phyloP scores from a whole-genome alignment of 2,888 invertebrate genomes.

The Apantesis nais region DNA sequence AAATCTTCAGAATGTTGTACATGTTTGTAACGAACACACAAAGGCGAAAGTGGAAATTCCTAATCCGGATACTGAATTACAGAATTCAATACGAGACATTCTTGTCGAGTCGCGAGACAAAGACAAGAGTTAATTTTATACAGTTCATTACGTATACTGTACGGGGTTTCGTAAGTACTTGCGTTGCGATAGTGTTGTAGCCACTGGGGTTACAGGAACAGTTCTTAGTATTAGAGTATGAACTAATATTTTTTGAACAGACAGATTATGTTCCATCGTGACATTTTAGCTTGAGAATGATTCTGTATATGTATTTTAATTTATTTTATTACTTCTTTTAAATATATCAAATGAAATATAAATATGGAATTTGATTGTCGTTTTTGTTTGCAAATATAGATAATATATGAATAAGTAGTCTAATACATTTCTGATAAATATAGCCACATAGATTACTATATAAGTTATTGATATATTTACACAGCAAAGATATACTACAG shows the following conservation, averaged over 20 bases:
- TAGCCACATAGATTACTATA: too few relatives aligned
- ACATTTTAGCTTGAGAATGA: not conserved
- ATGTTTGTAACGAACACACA: conserved; percentile 41
- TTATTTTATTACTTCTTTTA: too few relatives aligned
- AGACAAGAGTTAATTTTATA: conserved; percentile 50
- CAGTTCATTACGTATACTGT: conserved; percentile 53
- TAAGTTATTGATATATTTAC: too few relatives aligned
- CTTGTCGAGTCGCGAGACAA: conserved; percentile 46
- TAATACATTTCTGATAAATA: too few relatives aligned
- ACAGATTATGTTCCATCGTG: not conserved
- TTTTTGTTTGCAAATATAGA: too few relatives aligned
- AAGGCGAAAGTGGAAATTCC: conserved; percentile 54
- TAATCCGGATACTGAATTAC: conserved; percentile 43
- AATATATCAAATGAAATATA: too few relatives aligned
- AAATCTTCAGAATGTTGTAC: conserved; percentile 33
- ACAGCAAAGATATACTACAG: too few relatives aligned
- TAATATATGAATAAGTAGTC: too few relatives aligned
- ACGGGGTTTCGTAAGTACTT: conserved; percentile 37
- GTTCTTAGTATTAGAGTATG: not conserved
- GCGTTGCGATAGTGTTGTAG: conserved; percentile 11
- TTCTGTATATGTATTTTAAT: not conserved
- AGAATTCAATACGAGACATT: conserved; percentile 59
- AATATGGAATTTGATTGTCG: too few relatives aligned
- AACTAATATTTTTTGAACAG: not conserved
- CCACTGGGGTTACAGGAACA: not conserved